These are phyloP conservation scores for Glareola pratincola DNA, from an alignment of 2,113 vertebrate species.

Conservation along the genomic window DNA sequence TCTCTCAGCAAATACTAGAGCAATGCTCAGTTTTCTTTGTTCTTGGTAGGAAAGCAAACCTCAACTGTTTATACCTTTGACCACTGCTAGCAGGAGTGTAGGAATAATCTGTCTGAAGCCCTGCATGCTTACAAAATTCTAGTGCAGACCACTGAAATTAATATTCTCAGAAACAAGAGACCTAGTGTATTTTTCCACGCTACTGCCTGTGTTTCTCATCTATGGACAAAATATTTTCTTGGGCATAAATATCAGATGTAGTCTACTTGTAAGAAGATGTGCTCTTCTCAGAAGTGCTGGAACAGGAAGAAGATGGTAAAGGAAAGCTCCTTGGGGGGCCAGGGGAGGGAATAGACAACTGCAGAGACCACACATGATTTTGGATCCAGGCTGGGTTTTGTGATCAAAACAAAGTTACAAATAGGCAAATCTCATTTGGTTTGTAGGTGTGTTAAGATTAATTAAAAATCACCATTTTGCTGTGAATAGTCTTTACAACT, in stretches of 20 bases:
- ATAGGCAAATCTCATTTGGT: not conserved
- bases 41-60: not conserved
- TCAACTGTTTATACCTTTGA: not conserved
- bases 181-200: not conserved
- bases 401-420: not conserved
- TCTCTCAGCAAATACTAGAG: not conserved
- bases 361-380: not conserved
- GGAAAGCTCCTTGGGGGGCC: not conserved
- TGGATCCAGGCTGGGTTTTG: not conserved
- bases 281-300: not conserved
- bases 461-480: not conserved
- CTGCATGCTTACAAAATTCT: not conserved
- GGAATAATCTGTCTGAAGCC: not conserved
- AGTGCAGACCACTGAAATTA: not conserved
- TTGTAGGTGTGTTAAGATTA: not conserved
- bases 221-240: not conserved
- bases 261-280: not conserved
- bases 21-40: not conserved
- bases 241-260: not conserved
- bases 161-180: not conserved
- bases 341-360: not conserved
- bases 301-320: not conserved
- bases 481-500: not conserved
- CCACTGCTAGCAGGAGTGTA: not conserved
- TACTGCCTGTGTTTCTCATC: not conserved